phyloP scores from a whole-genome alignment of 2,888 invertebrate species.

The Ichneumoninae sp. region DNA sequence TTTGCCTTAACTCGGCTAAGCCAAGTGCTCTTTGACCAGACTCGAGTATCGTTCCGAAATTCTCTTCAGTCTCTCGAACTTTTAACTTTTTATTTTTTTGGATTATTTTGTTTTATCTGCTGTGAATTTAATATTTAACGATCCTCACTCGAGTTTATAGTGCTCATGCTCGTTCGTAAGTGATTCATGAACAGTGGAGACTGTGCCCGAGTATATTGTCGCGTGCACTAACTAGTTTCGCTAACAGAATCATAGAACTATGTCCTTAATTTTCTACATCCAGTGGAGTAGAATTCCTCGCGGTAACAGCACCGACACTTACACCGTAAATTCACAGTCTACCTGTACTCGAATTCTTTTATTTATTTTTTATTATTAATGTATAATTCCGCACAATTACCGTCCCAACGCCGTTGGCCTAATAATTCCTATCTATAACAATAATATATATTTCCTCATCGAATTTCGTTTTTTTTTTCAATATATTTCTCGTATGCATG shows the following conservation, averaged over 20 bases:
- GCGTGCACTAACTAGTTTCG: conserved; percentile 71
- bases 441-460: conserved; percentile 35
- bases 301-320: conserved; percentile 5
- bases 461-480: conserved; percentile 15
- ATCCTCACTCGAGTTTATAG: background rate
- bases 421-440: conserved; percentile 49
- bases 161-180: conserved; percentile 36
- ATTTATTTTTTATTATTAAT: conserved; percentile 12
- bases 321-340: conserved; percentile 32
- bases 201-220: conserved; percentile 70
- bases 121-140: background rate
- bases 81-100: background rate
- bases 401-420: conserved; percentile 37
- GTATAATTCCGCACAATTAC: conserved; percentile 30
- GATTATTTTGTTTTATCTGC: background rate
- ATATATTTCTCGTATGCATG: conserved; percentile 16
- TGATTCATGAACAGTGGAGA: conserved; percentile 55
- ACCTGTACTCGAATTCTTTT: background rate
- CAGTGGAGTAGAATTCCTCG: conserved; percentile 19
- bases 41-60: background rate
- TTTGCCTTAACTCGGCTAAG: background rate
- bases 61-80: background rate
- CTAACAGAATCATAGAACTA: conserved; percentile 60
- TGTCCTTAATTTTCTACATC: conserved; percentile 9
- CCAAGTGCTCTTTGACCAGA: background rate